phyloP scores from a whole-genome alignment of 2,113 vertebrate species.

The Muscicapa adusta region DNA sequence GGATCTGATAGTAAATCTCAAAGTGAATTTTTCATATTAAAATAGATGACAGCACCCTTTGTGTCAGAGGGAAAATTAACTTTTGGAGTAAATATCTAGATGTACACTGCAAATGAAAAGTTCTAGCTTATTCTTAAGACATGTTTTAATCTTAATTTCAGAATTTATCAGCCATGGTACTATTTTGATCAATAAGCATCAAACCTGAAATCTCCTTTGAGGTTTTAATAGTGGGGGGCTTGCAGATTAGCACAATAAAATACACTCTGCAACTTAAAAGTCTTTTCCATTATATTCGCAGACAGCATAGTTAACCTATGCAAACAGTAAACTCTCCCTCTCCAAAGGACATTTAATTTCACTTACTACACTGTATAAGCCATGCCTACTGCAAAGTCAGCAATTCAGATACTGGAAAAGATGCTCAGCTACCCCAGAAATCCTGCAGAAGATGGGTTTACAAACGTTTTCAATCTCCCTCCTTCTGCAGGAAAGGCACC shows the following conservation, averaged over 20 bases:
- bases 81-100: not conserved
- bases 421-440: not conserved
- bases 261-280: not conserved
- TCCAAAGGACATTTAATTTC: not conserved
- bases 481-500: not conserved
- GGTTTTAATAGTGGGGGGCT: not conserved
- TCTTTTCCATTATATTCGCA: not conserved
- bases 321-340: not conserved
- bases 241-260: not conserved
- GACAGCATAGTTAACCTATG: not conserved
- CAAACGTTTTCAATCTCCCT: rapidly evolving
- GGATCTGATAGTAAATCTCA: not conserved
- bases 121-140: not conserved
- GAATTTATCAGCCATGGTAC: not conserved
- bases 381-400: not conserved
- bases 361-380: not conserved
- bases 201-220: not conserved
- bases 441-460: not conserved
- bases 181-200: not conserved
- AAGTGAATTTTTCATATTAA: not conserved
- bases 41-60: not conserved
- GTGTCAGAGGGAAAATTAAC: not conserved
- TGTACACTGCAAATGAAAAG: not conserved
- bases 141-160: not conserved
- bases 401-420: not conserved